Evolutionary conservation across 2,888 invertebrate species (phyloP), one percentile per base, ranked within the genome.

Genomic region (Omphaloscelis lunosa): DNA sequence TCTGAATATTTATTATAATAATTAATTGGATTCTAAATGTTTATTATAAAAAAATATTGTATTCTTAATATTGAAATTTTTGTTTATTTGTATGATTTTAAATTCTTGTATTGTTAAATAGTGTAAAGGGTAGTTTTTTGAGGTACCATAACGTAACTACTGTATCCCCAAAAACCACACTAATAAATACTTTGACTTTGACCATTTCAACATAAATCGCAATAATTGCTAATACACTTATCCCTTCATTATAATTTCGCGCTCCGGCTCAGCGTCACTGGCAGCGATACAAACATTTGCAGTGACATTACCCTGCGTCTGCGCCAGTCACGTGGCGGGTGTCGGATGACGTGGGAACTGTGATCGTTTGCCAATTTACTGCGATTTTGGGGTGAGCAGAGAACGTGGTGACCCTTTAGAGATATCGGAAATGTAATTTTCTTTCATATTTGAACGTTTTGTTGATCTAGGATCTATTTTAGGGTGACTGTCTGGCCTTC

Each of bases 261-360:
- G 17, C 71, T 77, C 51, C 88, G 88, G 5, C 77, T 78, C 51
- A 89, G 88, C 89, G 79, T 82, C 78, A 88, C 75, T 82, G 53
- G 67, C 72, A 75, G 71, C 56, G 75, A 61, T 41, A 27, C 73
- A 68, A 59, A 72, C 67, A 77, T 79, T 79, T 70, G 73, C 56
- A 67, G 67, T 58, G 79, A 23, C 79, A 86, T 80, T 71, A 67
- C 66, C 70, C 59, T 69, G 82, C 73, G 89, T 48, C 17, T 51
- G 81, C 80, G 77, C 85, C 48, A 0, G 89, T 41, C 90, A 70
- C 88, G 89, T 88, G 89, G 41, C 83, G 77, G 62, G 85, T 88
- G 76, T 89, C 83, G 62, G 62, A 59, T 89, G 84, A 80, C 89
- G 87, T 89, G 89, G 84, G 89, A 89, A 89, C 83, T 51, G 74